These are phyloP conservation scores for Trematocara marginatum DNA, from an alignment of 2,113 vertebrate genomes.

Conservation along the genomic window DNA sequence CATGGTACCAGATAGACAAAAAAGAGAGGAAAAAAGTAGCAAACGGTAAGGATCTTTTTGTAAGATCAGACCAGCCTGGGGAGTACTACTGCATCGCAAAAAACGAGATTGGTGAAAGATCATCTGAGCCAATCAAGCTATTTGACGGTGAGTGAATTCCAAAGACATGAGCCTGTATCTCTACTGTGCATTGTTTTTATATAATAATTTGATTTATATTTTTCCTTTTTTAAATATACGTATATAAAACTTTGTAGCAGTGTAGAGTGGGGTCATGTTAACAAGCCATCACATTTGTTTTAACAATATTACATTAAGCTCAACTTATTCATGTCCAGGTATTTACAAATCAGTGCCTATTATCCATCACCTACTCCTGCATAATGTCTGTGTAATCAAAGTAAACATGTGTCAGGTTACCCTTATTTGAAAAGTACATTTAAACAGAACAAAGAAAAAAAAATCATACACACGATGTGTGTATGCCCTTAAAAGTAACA, in stretches of 20 bases:
- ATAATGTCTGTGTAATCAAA: neutral
- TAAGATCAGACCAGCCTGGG: constrained; percentile 33
- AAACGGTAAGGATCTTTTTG: neutral
- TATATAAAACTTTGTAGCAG: neutral
- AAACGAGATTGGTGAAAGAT: neutral
- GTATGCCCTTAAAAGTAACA: neutral
- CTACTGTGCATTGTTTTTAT: neutral
- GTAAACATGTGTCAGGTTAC: neutral
- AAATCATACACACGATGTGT: accelerated
- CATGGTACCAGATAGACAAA: constrained; percentile 17
- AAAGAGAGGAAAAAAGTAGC: accelerated
- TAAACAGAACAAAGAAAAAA: neutral
- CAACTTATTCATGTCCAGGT: neutral
- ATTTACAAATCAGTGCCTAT: neutral
- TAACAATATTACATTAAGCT: neutral
- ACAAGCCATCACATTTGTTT: neutral
- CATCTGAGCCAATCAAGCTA: neutral
- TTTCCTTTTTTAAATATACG: neutral
- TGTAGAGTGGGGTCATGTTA: neutral
- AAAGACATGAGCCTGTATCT: neutral
- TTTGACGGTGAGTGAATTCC: constrained; percentile 42
- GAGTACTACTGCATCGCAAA: constrained; percentile 50
- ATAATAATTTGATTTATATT: neutral
- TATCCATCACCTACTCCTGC: neutral
- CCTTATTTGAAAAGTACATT: neutral